Evolutionary conservation across 2,113 vertebrate species (phyloP), one percentile per base, ranked within the genome.

Genomic region (Callipepla squamata): DNA sequence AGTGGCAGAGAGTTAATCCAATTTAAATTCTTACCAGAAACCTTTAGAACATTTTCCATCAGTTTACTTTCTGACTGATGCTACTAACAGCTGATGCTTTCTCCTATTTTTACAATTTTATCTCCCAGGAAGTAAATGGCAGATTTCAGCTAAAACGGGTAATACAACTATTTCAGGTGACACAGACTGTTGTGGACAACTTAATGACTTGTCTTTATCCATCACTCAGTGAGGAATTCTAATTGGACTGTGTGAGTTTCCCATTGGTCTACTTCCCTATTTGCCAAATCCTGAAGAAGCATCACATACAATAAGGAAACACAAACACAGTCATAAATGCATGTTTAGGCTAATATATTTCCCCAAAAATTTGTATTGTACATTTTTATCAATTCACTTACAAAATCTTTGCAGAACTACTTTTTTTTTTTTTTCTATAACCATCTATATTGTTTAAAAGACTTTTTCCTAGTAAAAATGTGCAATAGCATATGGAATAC

Each of bases 1-100:
- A 79, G 28, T 26, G 66, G 15, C 67, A 70, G 53, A 76, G 92
- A 72, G 4, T 17, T 91, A 17, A 73, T 21, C 3, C 38, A 62
- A 65, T 82, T 84, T 63, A 65, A 65, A 84, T 9, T 15, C 55
- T 94, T 89, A 61, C 78, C 45, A 91, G 75, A 93, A 94, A 76
- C 16, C 40, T 76, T 89, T 63, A 62, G 85, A 87, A 73, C 26
- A 38, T 50, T 92, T 85, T 55, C 53, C 45, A 47, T 76, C 55
- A 36, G 57, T 84, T 75, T 51, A 28, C 16, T 65, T 78, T 57
- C 80, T 82, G 59, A 42, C 12, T 66, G 28, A 51, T n/a, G 13
- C 14, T 83, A 50, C 23, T 36, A 82, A 42, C 50, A 68, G 32
- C 21, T 51, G 11, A 32, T 44, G 50, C 6, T 42, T 50, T 66